These are phyloP conservation scores for Ichneumoninae sp. DNA, from an alignment of 2,888 invertebrate genomes.

Conservation along the genomic window DNA sequence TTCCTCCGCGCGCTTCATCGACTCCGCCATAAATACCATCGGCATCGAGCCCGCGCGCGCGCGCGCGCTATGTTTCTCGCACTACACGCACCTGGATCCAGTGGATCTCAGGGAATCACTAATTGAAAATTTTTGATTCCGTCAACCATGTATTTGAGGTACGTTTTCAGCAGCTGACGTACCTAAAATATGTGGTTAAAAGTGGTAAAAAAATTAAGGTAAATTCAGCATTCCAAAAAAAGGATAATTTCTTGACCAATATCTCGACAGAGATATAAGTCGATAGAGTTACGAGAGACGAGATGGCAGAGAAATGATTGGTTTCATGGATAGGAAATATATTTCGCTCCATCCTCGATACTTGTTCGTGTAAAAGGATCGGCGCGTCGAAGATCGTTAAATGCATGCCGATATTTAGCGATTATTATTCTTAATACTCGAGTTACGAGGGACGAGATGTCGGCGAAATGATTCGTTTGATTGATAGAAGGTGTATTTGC, in stretches of 20 bases:
- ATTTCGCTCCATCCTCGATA: background rate
- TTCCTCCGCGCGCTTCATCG: slow-evolving; percentile 64
- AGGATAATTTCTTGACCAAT: no score
- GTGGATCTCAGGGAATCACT: slow-evolving; percentile 66
- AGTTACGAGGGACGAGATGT: background rate
- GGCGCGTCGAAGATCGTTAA: background rate
- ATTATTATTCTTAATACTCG: background rate
- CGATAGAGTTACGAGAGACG: no score
- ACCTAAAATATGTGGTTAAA: background rate
- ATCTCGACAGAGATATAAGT: no score
- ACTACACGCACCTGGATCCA: slow-evolving; percentile 69
- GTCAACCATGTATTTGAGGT: background rate
- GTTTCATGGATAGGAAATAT: background rate
- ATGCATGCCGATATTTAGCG: background rate
- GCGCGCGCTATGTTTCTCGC: slow-evolving; percentile 44
- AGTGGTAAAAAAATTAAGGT: background rate
- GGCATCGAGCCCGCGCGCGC: slow-evolving; percentile 44
- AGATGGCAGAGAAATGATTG: no score
- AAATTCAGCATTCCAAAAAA: no score
- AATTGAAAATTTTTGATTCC: background rate
- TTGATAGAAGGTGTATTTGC: background rate
- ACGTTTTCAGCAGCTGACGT: background rate
- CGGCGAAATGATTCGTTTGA: no score
- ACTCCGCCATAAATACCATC: slow-evolving; percentile 70
- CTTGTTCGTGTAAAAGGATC: background rate